Base-by-base conservation (phyloP, 2,888 invertebrate species). In the Sesia apiformis region DNA sequence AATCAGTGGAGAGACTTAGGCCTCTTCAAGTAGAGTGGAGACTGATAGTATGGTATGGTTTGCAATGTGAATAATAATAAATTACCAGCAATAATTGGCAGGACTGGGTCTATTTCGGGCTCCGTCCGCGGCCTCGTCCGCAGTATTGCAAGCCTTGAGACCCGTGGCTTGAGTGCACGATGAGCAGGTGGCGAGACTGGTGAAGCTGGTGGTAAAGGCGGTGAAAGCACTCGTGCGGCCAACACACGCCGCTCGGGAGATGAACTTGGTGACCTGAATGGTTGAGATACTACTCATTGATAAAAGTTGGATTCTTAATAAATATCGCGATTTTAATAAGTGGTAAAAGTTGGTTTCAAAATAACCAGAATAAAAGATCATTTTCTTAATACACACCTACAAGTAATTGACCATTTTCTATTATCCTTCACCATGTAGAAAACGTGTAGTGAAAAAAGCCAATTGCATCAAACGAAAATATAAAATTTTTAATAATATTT, bases 231-330 rank as follows among this genome's bases (percentile, higher is more conserved):
- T 4, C 86, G 75, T 23, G 82, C 66, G 2, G 79, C 73, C 52
- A 88, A 59, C 56, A 78, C 84, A 5, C 84, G 76, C 8, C 85
- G 77, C 64, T 84, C 84, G 4, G 84, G 84, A 0, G 84, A 87
- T 5, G 84, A 86, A 63, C 85, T 84, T 39, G 81, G 83, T 4
- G 91, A 91, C 78, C 91, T 91, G 46, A 46, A 46, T 46, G 46
- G 46, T n/a, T 8, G 23, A 5, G n/a, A n/a, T n/a, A n/a, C n/a
- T n/a, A n/a, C n/a, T n/a, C 3, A 46, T 8, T 46, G 3, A 46
- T 46, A 8, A 4, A 43, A 43, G 8, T 43, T 3, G 4, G 7
- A 43, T n/a, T 6, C 7, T 3, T 3, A n/a, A 3, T 43, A 43
- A 0, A 4, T 43, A 6, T 43, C 6, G 43, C 43, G 5, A 7